phyloP scores from a whole-genome alignment of 1,140 invertebrate species.

The Diorhabda carinulata region DNA sequence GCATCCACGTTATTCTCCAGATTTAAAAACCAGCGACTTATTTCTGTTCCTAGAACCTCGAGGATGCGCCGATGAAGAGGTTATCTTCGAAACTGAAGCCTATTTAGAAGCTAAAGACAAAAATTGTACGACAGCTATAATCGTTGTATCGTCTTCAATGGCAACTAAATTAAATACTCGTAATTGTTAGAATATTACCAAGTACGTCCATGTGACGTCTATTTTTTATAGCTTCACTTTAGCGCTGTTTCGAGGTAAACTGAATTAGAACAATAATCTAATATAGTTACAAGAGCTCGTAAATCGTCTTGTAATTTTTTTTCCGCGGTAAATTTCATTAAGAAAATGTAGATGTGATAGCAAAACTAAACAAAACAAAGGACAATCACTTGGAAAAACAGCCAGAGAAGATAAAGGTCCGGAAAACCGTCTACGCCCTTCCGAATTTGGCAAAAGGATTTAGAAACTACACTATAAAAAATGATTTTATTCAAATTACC shows the following conservation, averaged over 20 bases:
- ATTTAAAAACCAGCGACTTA: no score
- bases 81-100: no score
- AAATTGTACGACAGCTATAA: no score
- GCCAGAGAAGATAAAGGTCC: not conserved
- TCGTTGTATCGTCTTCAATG: no score
- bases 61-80: no score
- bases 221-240: no score
- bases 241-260: not conserved
- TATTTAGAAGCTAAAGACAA: no score
- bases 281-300: not conserved
- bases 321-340: not conserved
- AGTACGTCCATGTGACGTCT: no score
- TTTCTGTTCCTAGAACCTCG: no score
- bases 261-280: constrained; percentile 3
- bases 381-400: not conserved
- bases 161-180: no score
- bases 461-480: not conserved
- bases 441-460: not conserved
- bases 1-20: no score
- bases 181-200: no score
- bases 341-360: not conserved
- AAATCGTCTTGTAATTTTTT: constrained; percentile 1
- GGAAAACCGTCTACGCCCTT: not conserved
- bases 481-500: not conserved
- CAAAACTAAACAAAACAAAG: not conserved